These are phyloP conservation scores for Drosophila ficusphila DNA, from an alignment of 1,140 invertebrate species.

Conservation along the genomic window DNA sequence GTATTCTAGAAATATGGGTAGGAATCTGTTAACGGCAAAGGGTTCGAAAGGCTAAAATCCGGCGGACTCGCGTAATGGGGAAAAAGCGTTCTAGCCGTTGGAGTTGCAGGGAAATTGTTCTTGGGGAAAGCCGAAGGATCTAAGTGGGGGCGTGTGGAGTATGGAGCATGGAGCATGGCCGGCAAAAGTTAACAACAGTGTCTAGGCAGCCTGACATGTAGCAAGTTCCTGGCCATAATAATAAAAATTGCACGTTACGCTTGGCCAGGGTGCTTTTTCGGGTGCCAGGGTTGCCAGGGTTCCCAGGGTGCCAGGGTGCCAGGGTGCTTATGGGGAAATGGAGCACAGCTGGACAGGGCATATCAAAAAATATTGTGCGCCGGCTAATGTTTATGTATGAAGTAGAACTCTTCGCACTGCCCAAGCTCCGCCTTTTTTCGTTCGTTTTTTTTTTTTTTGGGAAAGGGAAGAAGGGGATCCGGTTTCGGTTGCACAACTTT, in stretches of 20 bases:
- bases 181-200: conserved; percentile 61
- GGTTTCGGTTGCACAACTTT: conserved; percentile 57
- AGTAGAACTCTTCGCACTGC: neutral
- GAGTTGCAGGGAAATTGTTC: neutral
- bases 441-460: no score
- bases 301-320: no score
- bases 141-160: neutral
- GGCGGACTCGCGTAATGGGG: no score
- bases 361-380: conserved; percentile 70
- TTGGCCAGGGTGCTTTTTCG: conserved; percentile 11
- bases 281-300: no score
- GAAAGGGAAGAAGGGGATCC: conserved; percentile 8
- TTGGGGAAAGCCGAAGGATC: neutral
- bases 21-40: no score
- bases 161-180: no score
- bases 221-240: conserved; percentile 60
- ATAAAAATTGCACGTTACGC: conserved; percentile 77
- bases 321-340: neutral
- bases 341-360: conserved; percentile 68
- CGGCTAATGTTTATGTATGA: conserved; percentile 73
- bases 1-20: no score
- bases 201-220: conserved; percentile 62
- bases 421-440: neutral
- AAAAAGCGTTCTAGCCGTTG: neutral
- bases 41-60: no score